phyloP scores from a whole-genome alignment of 2,113 vertebrate genomes.

The Fulmarus glacialis region DNA sequence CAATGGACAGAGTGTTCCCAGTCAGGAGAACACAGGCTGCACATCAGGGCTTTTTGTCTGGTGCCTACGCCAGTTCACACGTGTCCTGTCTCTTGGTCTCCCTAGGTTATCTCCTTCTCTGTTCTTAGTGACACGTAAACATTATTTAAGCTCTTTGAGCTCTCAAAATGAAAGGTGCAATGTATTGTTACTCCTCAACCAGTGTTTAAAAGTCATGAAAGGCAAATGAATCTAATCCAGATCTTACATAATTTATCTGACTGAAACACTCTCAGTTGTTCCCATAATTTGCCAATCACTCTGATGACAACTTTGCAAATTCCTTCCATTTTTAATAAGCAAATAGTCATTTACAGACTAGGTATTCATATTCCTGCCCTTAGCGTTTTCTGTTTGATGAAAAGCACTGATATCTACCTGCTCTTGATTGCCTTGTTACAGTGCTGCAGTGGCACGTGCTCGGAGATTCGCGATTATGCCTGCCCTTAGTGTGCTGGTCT shows the following conservation, averaged over 20 bases:
- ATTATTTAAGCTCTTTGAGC: not conserved
- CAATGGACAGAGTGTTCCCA: not conserved
- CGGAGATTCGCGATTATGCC: rapidly evolving
- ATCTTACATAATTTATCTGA: not conserved
- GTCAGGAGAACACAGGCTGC: not conserved
- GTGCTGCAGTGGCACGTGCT: not conserved
- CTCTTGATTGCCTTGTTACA: not conserved
- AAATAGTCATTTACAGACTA: not conserved
- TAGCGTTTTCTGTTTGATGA: not conserved
- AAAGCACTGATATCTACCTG: not conserved
- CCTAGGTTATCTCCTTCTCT: not conserved
- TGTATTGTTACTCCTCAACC: not conserved
- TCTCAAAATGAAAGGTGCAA: not conserved
- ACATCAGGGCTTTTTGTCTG: not conserved
- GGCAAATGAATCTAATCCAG: not conserved
- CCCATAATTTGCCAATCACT: not conserved
- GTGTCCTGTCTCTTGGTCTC: not conserved
- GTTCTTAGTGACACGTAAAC: not conserved
- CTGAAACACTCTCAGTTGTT: not conserved
- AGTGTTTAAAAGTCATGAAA: not conserved
- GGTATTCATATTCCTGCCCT: not conserved
- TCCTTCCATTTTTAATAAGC: not conserved
- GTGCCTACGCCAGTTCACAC: not conserved
- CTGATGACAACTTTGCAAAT: not conserved
- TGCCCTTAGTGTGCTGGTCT: not conserved